Conservation (phyloP, 2,113 vertebrate species). For the Genyomyrus donnyi region DNA sequence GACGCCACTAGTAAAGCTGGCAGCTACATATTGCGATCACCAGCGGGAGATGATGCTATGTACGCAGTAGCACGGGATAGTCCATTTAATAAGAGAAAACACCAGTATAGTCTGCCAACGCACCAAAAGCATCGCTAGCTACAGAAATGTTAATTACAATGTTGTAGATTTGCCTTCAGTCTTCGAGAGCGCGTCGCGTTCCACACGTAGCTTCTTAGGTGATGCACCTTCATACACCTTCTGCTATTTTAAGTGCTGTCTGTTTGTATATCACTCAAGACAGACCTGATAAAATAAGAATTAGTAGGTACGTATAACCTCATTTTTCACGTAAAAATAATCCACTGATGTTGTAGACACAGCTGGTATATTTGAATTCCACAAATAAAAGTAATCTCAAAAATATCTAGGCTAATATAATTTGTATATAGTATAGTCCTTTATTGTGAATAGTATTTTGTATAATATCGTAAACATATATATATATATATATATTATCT, state of each 20-base stretch:
- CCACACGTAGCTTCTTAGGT: not conserved
- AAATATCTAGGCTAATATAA: not conserved
- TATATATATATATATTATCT: not conserved
- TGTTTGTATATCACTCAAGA: not conserved
- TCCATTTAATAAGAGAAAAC: not conserved
- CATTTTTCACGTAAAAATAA: not conserved
- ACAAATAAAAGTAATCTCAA: not conserved
- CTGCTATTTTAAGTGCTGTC: not conserved
- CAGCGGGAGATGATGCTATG: not conserved
- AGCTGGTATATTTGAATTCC: not conserved
- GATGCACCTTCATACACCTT: not conserved
- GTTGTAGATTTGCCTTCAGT: not conserved
- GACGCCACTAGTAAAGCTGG: not conserved
- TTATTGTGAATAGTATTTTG: not conserved
- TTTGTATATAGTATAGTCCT: not conserved
- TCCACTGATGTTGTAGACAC: not conserved
- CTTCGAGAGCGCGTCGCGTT: not conserved
- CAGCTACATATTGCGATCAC: not conserved
- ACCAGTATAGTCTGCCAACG: not conserved
- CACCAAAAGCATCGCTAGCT: not conserved
- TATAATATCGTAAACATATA: not conserved
- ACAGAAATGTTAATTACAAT: not conserved
- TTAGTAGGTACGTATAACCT: not conserved
- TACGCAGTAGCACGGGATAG: not conserved
- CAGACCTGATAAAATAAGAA: not conserved